Percentiles rank a stretch among this genome's conserved stretches.
Conservation (phyloP, 1,140 invertebrate genomes). For the Aphelinus certus region DNA sequence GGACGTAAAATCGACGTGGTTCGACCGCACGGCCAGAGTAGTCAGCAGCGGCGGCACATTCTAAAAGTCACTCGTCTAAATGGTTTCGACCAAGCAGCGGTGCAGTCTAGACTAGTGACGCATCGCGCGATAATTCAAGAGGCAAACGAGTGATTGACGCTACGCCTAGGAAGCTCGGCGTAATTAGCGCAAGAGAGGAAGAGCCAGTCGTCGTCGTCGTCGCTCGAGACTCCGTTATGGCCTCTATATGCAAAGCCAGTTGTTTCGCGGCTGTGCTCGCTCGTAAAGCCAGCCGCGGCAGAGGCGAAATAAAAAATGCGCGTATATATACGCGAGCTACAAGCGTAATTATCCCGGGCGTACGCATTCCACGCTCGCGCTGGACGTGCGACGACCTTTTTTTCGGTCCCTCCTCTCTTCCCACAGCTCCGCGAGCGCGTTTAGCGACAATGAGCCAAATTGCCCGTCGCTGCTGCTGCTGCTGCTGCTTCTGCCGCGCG, state of each 20-base stretch:
- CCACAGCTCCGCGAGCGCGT: too few species aligned
- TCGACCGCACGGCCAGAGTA: too few species aligned
- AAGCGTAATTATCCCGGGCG: conserved; percentile 17
- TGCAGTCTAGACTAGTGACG: neutral
- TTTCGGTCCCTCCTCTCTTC: too few species aligned
- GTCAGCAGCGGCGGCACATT: neutral
- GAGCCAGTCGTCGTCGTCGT: neutral
- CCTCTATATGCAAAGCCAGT: conserved; percentile 31
- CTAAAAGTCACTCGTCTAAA: conserved; percentile 17
- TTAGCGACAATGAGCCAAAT: too few species aligned
- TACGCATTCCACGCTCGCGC: neutral
- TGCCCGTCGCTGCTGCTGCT: neutral
- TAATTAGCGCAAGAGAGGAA: conserved; percentile 21
- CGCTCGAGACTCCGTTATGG: conserved; percentile 28
- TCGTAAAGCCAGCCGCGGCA: neutral
- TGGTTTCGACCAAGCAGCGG: neutral
- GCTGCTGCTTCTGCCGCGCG: neutral
- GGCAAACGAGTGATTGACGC: conserved; percentile 3
- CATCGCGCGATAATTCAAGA: conserved; percentile 2
- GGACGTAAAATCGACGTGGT: too few species aligned
- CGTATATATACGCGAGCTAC: conserved; percentile 33
- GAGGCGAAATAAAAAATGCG: neutral
- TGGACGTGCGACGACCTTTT: neutral
- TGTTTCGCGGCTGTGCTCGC: neutral
- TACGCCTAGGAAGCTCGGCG: neutral